Evolutionary conservation across 2,888 invertebrate genomes (phyloP).

Genomic region (Thera obeliscata): DNA sequence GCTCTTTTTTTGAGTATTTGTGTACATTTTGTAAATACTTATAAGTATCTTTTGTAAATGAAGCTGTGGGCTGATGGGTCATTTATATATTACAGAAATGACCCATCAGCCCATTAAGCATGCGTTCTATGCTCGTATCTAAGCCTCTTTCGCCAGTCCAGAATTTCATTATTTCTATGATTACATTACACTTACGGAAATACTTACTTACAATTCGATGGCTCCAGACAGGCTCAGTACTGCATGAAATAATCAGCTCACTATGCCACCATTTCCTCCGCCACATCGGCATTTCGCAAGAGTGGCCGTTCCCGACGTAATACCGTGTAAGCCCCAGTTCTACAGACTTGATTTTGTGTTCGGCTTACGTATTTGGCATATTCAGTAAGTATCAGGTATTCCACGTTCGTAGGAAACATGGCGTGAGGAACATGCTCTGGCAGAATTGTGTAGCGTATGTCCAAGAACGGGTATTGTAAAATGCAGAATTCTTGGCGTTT

Average conservation of each 20-base stretch:
- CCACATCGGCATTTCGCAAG: conserved; percentile 21
- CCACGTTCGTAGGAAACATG: conserved; percentile 24
- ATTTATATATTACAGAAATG: too few species aligned
- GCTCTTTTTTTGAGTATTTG: too few species aligned
- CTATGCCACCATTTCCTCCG: conserved; percentile 11
- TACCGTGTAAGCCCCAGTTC: conserved; percentile 22
- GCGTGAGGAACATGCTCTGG: conserved; percentile 20
- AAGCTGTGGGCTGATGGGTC: too few species aligned
- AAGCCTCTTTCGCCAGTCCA: too few species aligned
- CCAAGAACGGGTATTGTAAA: conserved; percentile 12
- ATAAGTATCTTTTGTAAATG: too few species aligned
- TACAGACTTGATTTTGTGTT: conserved; percentile 26
- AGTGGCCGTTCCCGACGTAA: conserved; percentile 18
- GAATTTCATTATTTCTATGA: neutral
- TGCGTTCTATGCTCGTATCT: too few species aligned
- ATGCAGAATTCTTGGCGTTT: neutral
- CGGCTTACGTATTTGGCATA: conserved; percentile 29
- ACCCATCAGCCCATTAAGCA: too few species aligned
- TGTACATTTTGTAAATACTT: conserved; percentile 20
- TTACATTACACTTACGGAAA: neutral
- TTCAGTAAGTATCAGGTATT: conserved; percentile 27
- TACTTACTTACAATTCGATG: neutral
- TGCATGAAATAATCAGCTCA: conserved; percentile 6
- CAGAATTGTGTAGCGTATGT: conserved; percentile 18
- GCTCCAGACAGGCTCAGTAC: neutral